phyloP scores from a whole-genome alignment of 2,113 vertebrate genomes.

The Thryonomys swinderianus region DNA sequence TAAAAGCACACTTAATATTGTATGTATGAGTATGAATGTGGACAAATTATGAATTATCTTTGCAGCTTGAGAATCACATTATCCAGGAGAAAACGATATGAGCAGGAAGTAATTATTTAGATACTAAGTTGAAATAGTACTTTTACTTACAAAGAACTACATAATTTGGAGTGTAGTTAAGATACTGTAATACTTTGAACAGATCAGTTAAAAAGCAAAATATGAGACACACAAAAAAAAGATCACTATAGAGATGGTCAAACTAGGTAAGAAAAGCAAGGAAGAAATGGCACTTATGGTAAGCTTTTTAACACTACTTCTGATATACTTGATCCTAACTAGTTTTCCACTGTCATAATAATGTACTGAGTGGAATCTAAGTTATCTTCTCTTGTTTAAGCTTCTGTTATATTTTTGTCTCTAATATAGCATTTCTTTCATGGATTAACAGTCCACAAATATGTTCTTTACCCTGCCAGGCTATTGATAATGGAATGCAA shows the following conservation, averaged over 20 bases:
- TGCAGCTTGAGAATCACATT: neutral
- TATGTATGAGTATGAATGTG: neutral
- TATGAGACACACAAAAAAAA: neutral
- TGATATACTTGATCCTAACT: neutral
- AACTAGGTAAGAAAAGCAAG: neutral
- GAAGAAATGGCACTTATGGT: neutral
- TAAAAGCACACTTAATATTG: neutral
- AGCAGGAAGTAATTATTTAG: neutral
- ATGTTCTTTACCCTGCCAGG: neutral
- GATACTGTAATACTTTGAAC: neutral
- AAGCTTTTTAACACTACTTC: neutral
- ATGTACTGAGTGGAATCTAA: neutral
- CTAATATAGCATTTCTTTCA: neutral
- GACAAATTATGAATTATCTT: neutral
- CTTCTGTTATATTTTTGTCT: neutral
- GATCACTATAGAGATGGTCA: neutral
- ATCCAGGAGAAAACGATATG: neutral
- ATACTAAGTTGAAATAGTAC: neutral
- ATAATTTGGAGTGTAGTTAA: neutral
- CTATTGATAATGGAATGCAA: neutral
- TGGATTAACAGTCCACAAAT: neutral
- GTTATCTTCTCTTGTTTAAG: neutral
- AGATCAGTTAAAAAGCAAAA: constrained; percentile 40
- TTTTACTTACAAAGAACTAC: constrained; percentile 38
- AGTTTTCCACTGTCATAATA: neutral